A percentile compares a stretch with the other conserved stretches of the same genome.
phyloP scores from a whole-genome alignment of 2,888 invertebrate species.

The Labia minor region DNA sequence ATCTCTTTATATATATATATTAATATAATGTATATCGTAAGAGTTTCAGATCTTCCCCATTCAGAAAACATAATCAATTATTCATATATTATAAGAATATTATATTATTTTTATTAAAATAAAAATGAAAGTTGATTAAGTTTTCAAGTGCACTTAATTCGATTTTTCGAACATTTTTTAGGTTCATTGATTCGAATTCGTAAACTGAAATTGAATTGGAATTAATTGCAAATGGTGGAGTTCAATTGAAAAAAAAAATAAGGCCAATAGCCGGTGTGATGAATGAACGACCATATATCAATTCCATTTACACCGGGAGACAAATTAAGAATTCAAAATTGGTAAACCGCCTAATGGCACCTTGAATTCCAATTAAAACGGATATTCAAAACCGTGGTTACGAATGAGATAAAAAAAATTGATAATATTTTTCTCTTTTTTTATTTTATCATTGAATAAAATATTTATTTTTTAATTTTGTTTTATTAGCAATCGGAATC shows the following conservation, averaged over 20 bases:
- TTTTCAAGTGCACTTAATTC: too few species aligned
- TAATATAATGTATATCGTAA: too few species aligned
- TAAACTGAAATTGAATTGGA: neutral
- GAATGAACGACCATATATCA: neutral
- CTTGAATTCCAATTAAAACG: neutral
- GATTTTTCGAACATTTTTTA: neutral
- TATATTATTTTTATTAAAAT: too few species aligned
- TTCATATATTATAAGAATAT: too few species aligned
- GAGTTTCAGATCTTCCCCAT: too few species aligned
- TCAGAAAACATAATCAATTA: too few species aligned
- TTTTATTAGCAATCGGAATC: too few species aligned
- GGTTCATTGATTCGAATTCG: neutral
- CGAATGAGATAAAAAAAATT: neutral
- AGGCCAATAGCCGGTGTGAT: neutral
- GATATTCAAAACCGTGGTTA: slow-evolving; percentile 27
- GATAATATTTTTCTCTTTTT: too few species aligned
- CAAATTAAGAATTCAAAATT: neutral
- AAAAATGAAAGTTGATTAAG: too few species aligned
- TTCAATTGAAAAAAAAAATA: neutral
- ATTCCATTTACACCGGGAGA: neutral
- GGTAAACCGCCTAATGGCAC: neutral
- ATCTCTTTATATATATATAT: too few species aligned
- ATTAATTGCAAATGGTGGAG: neutral
- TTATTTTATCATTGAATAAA: too few species aligned
- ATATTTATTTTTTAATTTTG: too few species aligned